A percentile compares a stretch with the other conserved stretches of the same genome.
Conservation (phyloP, 2,888 invertebrate genomes). For the Zygogramma bicolorata region DNA sequence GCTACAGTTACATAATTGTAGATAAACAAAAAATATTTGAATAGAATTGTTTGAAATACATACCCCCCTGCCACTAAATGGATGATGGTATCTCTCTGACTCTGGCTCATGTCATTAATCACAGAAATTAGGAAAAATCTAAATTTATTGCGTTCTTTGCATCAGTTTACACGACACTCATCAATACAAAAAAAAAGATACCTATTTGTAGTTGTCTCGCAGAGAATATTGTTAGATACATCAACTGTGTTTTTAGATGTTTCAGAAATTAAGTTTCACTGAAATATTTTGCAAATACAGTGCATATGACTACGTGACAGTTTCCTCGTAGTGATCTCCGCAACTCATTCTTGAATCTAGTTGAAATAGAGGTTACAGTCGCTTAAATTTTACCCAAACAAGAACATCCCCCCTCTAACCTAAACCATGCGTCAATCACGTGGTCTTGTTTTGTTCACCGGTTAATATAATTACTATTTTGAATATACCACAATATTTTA, state of each 20-base stretch:
- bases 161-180: neutral
- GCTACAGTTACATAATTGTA: neutral
- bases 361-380: conserved; percentile 58
- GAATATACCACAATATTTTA: conserved; percentile 6
- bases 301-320: conserved; percentile 55
- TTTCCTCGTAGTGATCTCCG: conserved; percentile 48
- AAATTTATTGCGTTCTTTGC: conserved; percentile 17
- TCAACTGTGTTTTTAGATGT: neutral
- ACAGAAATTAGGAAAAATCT: conserved; percentile 38
- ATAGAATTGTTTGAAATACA: conserved; percentile 65
- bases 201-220: too few relatives aligned
- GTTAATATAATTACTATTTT: conserved; percentile 35
- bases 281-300: neutral
- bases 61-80: conserved; percentile 97
- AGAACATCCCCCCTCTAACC: conserved; percentile 46
- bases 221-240: neutral
- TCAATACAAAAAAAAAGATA: neutral
- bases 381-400: conserved; percentile 40
- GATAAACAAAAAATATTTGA: neutral
- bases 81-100: conserved; percentile 89
- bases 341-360: conserved; percentile 53
- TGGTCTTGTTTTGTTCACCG: conserved; percentile 64
- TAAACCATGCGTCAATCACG: conserved; percentile 63
- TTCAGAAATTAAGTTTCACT: neutral
- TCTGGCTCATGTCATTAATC: conserved; percentile 74